Percentiles rank a stretch among this genome's conserved stretches.
Conservation (phyloP, 2,797 vertebrate genomes). For the Pantherophis alleghaniensis region DNA sequence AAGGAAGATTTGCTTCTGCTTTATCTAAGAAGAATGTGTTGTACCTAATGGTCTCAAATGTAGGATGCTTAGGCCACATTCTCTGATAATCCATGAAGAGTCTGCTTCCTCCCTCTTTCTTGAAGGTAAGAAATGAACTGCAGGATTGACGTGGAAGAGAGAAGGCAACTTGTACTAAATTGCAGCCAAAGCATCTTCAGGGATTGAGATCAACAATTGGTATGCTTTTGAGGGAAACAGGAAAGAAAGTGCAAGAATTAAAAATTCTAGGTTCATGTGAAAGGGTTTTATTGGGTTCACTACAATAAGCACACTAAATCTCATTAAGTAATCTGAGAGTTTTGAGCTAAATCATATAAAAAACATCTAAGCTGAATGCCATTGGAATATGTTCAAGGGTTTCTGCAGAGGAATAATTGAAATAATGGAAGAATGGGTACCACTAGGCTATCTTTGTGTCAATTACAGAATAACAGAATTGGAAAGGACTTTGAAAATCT, state of each 20-base stretch:
- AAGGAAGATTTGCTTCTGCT: background rate
- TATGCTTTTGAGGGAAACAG: background rate
- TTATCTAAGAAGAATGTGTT: background rate
- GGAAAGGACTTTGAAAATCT: background rate
- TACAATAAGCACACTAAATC: background rate
- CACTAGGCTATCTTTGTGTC: background rate
- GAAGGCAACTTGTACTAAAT: background rate
- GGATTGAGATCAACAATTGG: background rate
- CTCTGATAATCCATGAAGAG: background rate
- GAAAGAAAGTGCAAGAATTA: background rate
- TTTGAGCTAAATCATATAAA: background rate
- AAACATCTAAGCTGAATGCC: background rate
- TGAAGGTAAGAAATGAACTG: background rate
- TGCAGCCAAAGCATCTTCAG: background rate
- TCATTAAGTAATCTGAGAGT: background rate
- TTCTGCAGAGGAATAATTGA: background rate
- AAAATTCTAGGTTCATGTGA: background rate
- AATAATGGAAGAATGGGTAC: background rate
- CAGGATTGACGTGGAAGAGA: background rate
- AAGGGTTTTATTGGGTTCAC: background rate
- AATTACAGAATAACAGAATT: background rate
- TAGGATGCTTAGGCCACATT: background rate
- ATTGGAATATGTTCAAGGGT: background rate
- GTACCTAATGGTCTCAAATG: background rate
- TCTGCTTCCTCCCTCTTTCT: background rate